A percentile compares a stretch with the other conserved stretches of the same genome.
Conservation (phyloP, 2,888 invertebrate genomes). For the Drosophila tanythrix region DNA sequence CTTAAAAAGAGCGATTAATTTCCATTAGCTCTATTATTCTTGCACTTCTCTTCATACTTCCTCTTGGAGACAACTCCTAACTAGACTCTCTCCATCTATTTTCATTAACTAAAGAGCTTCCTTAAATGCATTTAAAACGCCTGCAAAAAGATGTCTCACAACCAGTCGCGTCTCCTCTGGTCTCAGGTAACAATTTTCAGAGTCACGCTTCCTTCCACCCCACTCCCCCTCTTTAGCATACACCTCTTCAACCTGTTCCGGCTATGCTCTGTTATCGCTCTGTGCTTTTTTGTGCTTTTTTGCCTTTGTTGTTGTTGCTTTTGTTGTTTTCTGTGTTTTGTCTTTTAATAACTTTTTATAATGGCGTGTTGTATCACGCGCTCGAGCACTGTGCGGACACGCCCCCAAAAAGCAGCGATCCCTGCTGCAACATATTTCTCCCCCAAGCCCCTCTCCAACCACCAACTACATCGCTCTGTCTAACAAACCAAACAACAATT, state of each 20-base stretch:
- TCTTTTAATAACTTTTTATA: slow-evolving; percentile 83
- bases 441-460: neutral
- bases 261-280: slow-evolving; percentile 28
- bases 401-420: slow-evolving; percentile 49
- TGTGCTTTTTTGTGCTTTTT: slow-evolving; percentile 31
- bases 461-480: neutral
- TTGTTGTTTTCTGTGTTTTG: slow-evolving; percentile 43
- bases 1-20: neutral
- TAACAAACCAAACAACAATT: slow-evolving; percentile 56
- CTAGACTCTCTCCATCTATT: slow-evolving; percentile 2
- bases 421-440: slow-evolving; percentile 8
- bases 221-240: neutral
- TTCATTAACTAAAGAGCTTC: slow-evolving; percentile 17
- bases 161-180: slow-evolving; percentile 3
- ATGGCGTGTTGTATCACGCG: slow-evolving; percentile 79
- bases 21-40: neutral
- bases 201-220: neutral
- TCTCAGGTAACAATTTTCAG: slow-evolving; percentile 18
- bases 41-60: neutral
- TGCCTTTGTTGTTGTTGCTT: slow-evolving; percentile 49
- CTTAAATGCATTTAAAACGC: slow-evolving; percentile 22
- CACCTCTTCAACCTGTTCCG: slow-evolving; percentile 50
- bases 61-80: neutral
- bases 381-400: slow-evolving; percentile 70
- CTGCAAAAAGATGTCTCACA: slow-evolving; percentile 19